phyloP scores from a whole-genome alignment of 92 coral and sea anemone species.

The Plumapathes pennacea region DNA sequence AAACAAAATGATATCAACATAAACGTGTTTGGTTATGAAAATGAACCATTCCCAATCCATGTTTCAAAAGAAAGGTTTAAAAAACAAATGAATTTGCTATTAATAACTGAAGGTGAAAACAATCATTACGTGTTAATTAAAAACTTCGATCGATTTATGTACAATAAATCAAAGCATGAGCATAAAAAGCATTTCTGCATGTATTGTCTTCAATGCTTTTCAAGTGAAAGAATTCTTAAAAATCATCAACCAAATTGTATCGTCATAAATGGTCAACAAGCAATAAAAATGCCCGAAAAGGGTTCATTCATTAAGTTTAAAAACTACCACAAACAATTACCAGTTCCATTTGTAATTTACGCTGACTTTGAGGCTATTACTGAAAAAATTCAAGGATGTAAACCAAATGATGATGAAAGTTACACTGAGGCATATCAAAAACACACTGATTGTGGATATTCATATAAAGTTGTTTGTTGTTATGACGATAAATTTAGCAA shows the following conservation, averaged over 20 bases:
- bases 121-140: slow-evolving; percentile 16
- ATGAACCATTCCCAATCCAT: slow-evolving; percentile 27
- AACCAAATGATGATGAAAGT: neutral
- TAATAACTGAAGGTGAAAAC: slow-evolving; percentile 6
- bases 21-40: slow-evolving; percentile 44
- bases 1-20: slow-evolving; percentile 21
- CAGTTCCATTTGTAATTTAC: slow-evolving; percentile 1
- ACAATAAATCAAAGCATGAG: slow-evolving; percentile 1
- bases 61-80: slow-evolving; percentile 19
- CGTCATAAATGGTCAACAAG: slow-evolving; percentile 24
- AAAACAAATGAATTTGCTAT: slow-evolving; percentile 7
- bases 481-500: slow-evolving; percentile 4
- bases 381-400: neutral
- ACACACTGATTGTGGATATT: slow-evolving; percentile 16
- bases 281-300: slow-evolving; percentile 15
- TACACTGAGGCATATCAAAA: slow-evolving; percentile 6
- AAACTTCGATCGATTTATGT: slow-evolving; percentile 31
- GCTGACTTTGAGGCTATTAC: neutral
- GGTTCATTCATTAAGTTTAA: slow-evolving; percentile 2
- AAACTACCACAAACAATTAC: slow-evolving; percentile 21
- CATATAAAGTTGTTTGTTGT: slow-evolving; percentile 20
- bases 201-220: slow-evolving; percentile 38
- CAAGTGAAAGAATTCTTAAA: neutral
- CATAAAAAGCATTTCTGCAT: slow-evolving; percentile 38
- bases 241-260: slow-evolving; percentile 29